phyloP scores from a whole-genome alignment of 2,113 vertebrate species.

The Boleophthalmus pectinirostris region DNA sequence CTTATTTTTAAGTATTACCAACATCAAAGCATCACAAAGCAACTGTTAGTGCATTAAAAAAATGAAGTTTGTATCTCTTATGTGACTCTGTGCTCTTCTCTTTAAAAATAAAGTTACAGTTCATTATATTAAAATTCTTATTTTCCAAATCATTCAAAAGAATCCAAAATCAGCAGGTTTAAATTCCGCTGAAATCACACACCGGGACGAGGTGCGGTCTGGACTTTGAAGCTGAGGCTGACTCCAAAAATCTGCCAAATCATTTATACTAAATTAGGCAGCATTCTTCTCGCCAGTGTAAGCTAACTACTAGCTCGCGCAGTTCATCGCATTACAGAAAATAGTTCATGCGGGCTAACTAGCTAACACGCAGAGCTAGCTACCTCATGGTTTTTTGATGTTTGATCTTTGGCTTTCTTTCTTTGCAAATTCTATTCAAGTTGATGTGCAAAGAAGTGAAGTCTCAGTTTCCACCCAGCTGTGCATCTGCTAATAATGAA shows the following conservation, averaged over 20 bases:
- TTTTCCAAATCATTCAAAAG: not conserved
- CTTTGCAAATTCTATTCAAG: not conserved
- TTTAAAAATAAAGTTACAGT: not conserved
- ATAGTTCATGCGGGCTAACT: not conserved
- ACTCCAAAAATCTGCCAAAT: too few relatives aligned
- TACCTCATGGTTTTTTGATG: not conserved
- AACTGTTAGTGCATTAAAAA: not conserved
- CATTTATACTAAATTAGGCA: too few relatives aligned
- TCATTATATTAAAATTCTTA: not conserved
- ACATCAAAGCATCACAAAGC: not conserved
- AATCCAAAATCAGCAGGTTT: not conserved
- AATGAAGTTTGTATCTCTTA: not conserved
- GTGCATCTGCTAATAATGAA: too few relatives aligned
- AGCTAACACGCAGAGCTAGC: not conserved
- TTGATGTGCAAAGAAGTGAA: not conserved
- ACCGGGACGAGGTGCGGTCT: not conserved
- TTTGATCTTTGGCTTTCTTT: not conserved
- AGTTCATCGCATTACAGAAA: not conserved
- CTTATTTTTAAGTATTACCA: too few relatives aligned
- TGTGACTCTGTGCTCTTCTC: not conserved
- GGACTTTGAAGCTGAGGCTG: not conserved
- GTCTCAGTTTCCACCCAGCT: not conserved
- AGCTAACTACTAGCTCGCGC: too few relatives aligned
- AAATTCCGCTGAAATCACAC: not conserved
- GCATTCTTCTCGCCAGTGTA: too few relatives aligned